Conservation (phyloP, 2,113 vertebrate species). For the Mandrillus leucophaeus region DNA sequence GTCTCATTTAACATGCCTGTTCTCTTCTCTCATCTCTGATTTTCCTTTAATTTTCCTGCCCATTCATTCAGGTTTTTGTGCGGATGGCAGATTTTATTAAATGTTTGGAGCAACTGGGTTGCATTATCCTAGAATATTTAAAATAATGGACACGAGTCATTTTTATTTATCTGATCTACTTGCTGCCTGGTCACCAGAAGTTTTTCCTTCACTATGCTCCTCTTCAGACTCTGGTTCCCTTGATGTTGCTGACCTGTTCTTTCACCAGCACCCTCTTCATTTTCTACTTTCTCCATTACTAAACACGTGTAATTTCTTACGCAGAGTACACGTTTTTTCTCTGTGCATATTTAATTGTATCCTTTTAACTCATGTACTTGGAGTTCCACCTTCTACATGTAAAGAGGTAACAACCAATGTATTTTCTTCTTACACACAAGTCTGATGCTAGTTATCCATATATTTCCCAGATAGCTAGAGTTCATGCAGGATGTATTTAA, state of each 20-base stretch:
- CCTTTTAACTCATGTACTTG: background rate
- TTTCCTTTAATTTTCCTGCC: background rate
- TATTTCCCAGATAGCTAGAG: background rate
- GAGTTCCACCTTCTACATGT: background rate
- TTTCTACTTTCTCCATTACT: background rate
- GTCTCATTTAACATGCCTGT: background rate
- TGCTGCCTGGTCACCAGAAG: background rate
- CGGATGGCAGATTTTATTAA: background rate
- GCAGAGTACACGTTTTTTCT: background rate
- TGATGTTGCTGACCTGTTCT: background rate
- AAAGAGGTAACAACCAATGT: background rate
- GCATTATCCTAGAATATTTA: background rate
- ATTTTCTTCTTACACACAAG: background rate
- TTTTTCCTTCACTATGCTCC: background rate
- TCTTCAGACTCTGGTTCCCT: background rate
- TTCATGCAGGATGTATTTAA: background rate
- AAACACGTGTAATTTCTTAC: background rate
- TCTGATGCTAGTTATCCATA: background rate
- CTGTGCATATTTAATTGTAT: background rate
- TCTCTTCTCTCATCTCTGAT: background rate
- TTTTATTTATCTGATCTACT: background rate
- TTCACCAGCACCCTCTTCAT: background rate
- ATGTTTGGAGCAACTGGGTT: background rate
- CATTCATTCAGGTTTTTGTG: background rate
- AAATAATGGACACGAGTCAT: background rate